Base-by-base conservation (phyloP, 2,113 vertebrate species). In the Urocynchramus pylzowi region DNA sequence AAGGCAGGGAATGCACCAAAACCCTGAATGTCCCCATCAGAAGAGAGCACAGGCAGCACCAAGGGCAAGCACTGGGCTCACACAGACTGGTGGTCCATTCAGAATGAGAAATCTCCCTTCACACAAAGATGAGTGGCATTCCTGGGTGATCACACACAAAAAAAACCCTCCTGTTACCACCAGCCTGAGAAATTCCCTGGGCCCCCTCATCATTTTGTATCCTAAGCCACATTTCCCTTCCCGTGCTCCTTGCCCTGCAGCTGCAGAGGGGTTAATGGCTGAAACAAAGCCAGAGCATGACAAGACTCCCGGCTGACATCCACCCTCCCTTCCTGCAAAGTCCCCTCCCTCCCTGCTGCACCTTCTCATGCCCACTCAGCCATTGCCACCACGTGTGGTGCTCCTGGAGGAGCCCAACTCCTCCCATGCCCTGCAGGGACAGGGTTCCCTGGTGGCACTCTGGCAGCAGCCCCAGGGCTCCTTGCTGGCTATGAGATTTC, bases 351-450 rank as follows among this genome's bases (percentile, higher is more conserved):
- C 56, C 76, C 61, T 14, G 23, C 39, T 8, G 16, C 59, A 76
- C 33, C 61, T 57, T 33, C 37, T n/a, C 59, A 4, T n/a, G 67
- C 26, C 71, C 2, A 2, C 52, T 64, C 84, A 76, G 87, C 63
- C 81, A 41, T 0, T 35, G 75, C 78, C 82, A 87, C 69, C 31
- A 10, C 0, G 1, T 1, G 0, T 10, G 41, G 28, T 39, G 63
- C 42, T 77, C 45, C 73, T 27, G 33, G 61, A 53, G 41, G 31
- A 23, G 16, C 35, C 53, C 1, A 0, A 53, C 49, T 89, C 49
- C 49, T 41, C n/a, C 42, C 17, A 2, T 0, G 44, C 31, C 41
- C 85, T 1, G 0, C 13, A 49, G n/a, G 78, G 44, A 73, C 24
- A 26, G 13, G 33, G 61, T 3, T 33, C 20, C 76, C 74, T 27